Conservation (phyloP, 2,797 vertebrate species). For the Chromobotia macracanthus region DNA sequence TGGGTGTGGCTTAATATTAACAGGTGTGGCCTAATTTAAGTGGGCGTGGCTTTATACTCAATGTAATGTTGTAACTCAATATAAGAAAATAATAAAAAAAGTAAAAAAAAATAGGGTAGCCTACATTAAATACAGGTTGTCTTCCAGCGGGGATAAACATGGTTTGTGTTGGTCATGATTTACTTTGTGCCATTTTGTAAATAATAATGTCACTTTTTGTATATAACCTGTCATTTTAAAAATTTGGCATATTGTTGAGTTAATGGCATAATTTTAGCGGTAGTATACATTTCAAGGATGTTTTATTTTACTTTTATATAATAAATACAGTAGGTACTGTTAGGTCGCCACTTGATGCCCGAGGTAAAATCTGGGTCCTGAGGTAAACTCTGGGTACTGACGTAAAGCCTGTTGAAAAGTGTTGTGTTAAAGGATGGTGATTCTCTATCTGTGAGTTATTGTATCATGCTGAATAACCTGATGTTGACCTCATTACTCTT, state of each 20-base stretch:
- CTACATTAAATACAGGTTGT: not conserved
- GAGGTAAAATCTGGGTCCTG: too few relatives aligned
- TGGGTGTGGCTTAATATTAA: not conserved
- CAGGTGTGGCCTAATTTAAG: not conserved
- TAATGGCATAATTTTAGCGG: not conserved
- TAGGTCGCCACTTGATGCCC: not conserved
- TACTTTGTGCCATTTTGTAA: not conserved
- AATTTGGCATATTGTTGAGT: not conserved
- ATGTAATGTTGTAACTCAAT: not conserved
- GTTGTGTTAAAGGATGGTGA: slow-evolving; percentile 33
- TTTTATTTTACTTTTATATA: not conserved
- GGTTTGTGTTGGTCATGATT: not conserved
- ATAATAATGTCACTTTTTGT: not conserved
- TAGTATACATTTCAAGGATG: not conserved
- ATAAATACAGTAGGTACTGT: not conserved
- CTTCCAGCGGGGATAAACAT: not conserved
- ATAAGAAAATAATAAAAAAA: too few relatives aligned
- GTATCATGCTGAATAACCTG: slow-evolving; percentile 58
- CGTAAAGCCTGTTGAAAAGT: not conserved
- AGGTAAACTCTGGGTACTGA: too few relatives aligned
- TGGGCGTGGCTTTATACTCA: not conserved
- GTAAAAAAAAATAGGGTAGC: not conserved
- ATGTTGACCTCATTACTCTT: slow-evolving; percentile 60
- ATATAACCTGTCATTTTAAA: not conserved
- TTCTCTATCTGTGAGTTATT: slow-evolving; percentile 58